Conservation (phyloP, 2,888 invertebrate species). For the Agonopterix arenella region DNA sequence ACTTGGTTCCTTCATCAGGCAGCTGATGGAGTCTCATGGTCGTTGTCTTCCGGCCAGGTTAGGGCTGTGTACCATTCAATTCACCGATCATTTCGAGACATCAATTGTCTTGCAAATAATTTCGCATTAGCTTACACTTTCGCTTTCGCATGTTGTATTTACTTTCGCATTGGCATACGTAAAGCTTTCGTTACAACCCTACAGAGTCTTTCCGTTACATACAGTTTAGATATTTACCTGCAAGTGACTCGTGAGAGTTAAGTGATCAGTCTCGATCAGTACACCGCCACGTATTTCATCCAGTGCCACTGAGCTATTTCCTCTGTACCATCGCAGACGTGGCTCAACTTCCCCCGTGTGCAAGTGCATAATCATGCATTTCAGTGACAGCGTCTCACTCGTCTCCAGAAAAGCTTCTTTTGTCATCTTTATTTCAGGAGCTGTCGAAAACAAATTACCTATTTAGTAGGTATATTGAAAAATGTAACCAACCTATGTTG, state of each 20-base stretch:
- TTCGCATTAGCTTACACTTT: slow-evolving; percentile 2
- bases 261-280: slow-evolving; percentile 58
- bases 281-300: slow-evolving; percentile 70
- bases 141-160: slow-evolving; percentile 1
- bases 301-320: slow-evolving; percentile 42
- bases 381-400: slow-evolving; percentile 61
- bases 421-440: slow-evolving; percentile 58
- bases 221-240: slow-evolving; percentile 36
- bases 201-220: slow-evolving; percentile 4
- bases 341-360: slow-evolving; percentile 43
- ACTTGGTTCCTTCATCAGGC: neutral
- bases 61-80: slow-evolving; percentile 5
- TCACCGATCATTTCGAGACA: neutral
- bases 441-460: slow-evolving; percentile 28
- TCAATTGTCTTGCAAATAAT: neutral
- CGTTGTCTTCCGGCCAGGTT: slow-evolving; percentile 1
- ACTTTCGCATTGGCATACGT: slow-evolving; percentile 3
- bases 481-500: no score
- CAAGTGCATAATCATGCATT: slow-evolving; percentile 54
- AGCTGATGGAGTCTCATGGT: neutral
- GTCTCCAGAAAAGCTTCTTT: slow-evolving; percentile 64
- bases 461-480: neutral
- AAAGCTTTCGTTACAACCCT: neutral
- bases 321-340: slow-evolving; percentile 55
- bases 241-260: slow-evolving; percentile 58